Base-by-base conservation (phyloP, 2,113 vertebrate species). In the Brachyhypopomus occidentalis region DNA sequence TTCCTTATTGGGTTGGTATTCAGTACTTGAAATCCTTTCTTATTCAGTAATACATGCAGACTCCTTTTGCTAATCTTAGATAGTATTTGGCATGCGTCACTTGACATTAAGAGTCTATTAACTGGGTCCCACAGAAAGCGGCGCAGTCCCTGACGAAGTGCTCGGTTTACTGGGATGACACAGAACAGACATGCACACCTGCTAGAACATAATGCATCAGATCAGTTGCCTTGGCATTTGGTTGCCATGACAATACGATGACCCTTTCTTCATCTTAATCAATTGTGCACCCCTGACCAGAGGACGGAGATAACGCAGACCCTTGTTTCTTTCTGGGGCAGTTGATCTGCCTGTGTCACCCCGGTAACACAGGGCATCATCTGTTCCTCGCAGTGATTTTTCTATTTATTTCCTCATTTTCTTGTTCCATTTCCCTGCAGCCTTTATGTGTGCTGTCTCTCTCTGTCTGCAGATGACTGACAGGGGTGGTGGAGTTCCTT, bases 401-500 rank as follows among this genome's bases (percentile, higher is more conserved):
- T 45, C 25, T 11, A 25, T 11, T 14, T 30, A 60, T 56, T n/a
- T 27, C 19, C n/a, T 45, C 1, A 2, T 64, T 41, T 38, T 80
- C 0, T 16, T 52, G 45, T 52, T 27, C 27, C 20, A 41, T 70
- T 70, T 41, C 17, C 36, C 7, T 11, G 5, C 1, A 67, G 30
- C 27, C 11, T 1, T 12, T 5, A 4, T 36, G 34, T 71, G 3
- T 75, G 45, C 36, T 81, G 30, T 78, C 8, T 72, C 3, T 52
- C 14, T 75, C 0, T 56, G 5, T 80, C 72, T 69, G 2, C 63
- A 98, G 97, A 95, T 97, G 93, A 97, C 95, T 16, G 97, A 98
- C 93, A 91, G 89, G 80, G 97, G 97, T 0, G 92, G 96, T 5
- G 97, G 96, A 0, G 96, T 98, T 45, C 95, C 97, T 2, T 93